These are phyloP conservation scores for Macaria liturata DNA, from an alignment of 2,888 invertebrate genomes.

Conservation along the genomic window DNA sequence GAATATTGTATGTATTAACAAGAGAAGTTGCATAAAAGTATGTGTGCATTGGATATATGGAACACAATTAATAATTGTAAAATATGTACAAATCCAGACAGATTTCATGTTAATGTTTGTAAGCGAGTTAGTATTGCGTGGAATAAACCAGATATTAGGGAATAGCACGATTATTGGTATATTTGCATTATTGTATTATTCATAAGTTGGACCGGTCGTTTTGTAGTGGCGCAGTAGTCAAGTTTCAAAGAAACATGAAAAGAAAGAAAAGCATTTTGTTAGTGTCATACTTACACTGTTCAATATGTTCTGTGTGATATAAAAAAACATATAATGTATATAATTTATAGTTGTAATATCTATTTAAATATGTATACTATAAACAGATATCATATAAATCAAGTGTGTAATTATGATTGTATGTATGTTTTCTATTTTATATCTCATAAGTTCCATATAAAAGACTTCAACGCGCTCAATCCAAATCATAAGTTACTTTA, in stretches of 20 bases:
- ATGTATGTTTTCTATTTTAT: no score
- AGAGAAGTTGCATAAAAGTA: no score
- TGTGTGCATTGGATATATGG: no score
- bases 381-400: no score
- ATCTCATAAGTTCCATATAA: not conserved
- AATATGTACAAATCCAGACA: constrained; percentile 56
- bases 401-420: no score
- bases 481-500: not conserved
- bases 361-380: no score
- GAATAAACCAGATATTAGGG: constrained; percentile 81
- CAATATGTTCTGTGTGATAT: constrained; percentile 1
- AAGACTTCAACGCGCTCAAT: constrained; percentile 11
- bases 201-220: constrained; percentile 65
- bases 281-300: constrained; percentile 68
- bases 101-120: constrained; percentile 49
- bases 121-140: constrained; percentile 80
- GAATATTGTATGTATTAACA: no score
- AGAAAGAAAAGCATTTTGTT: constrained; percentile 82
- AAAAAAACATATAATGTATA: not conserved
- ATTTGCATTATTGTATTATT: constrained; percentile 45
- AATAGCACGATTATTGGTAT: constrained; percentile 56
- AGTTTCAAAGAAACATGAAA: constrained; percentile 83
- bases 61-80: constrained; percentile 25
- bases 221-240: constrained; percentile 68
- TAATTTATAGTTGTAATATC: not conserved